Evolutionary conservation across 2,797 vertebrate species (phyloP).

Genomic region (Euthynnus affinis): DNA sequence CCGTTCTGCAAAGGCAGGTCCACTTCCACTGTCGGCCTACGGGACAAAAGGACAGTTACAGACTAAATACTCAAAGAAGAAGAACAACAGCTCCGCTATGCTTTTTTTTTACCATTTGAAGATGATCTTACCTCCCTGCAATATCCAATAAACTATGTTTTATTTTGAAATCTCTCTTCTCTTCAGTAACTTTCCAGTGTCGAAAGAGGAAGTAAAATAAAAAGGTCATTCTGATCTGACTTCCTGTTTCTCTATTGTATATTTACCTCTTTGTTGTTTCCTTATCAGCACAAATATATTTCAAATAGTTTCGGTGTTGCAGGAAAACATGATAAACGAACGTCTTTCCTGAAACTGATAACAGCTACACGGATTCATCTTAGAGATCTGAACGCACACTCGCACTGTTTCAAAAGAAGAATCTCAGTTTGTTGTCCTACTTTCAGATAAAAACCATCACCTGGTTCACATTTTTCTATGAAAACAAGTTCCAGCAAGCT

Average conservation of each 20-base stretch:
- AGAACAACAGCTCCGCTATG: too few species aligned
- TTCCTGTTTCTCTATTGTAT: conserved; percentile 20
- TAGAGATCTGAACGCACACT: too few species aligned
- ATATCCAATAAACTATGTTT: too few species aligned
- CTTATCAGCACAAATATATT: not conserved
- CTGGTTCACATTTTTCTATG: not conserved
- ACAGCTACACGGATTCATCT: fast-evolving
- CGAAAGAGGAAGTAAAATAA: not conserved
- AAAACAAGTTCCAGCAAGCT: conserved; percentile 29
- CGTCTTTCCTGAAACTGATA: not conserved
- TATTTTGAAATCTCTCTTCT: not conserved
- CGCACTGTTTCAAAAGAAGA: too few species aligned
- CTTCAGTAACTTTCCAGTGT: not conserved
- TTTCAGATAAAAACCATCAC: not conserved
- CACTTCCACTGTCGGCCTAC: conserved; percentile 60
- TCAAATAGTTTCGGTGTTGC: conserved; percentile 16
- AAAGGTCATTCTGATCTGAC: not conserved
- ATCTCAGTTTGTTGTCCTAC: not conserved
- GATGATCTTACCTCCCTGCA: too few species aligned
- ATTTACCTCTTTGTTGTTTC: not conserved
- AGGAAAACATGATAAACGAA: too few species aligned
- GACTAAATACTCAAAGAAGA: too few species aligned
- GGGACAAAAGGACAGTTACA: not conserved
- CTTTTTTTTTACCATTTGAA: too few species aligned
- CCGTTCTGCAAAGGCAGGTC: conserved; percentile 58